Conservation (phyloP, 2,113 vertebrate species). For the Speoplatyrhinus poulsoni region DNA sequence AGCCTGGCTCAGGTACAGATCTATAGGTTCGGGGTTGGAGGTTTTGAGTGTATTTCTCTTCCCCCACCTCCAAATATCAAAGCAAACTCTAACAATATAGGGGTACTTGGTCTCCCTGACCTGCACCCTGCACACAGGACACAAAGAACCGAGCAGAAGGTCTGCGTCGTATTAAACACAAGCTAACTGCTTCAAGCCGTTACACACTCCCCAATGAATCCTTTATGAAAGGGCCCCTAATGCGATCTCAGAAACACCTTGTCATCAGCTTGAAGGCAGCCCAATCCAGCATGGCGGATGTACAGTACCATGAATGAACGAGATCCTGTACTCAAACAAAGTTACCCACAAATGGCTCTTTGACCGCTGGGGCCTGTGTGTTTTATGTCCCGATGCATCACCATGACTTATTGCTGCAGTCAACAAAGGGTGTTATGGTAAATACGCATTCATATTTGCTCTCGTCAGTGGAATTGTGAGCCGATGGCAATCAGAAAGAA, state of each 20-base stretch:
- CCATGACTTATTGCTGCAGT: slow-evolving; percentile 44
- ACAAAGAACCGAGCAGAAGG: slow-evolving; percentile 56
- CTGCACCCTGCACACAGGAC: slow-evolving; percentile 57
- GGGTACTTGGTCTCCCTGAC: slow-evolving; percentile 66
- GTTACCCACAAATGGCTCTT: slow-evolving; percentile 15
- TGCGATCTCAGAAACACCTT: slow-evolving; percentile 80
- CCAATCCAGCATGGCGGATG: slow-evolving; percentile 45
- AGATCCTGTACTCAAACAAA: slow-evolving; percentile 14
- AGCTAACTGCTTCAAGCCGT: slow-evolving; percentile 81
- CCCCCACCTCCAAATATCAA: slow-evolving; percentile 70
- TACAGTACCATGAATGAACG: slow-evolving; percentile 43
- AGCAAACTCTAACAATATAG: slow-evolving; percentile 59
- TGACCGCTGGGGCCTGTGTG: slow-evolving; percentile 37
- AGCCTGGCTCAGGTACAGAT: slow-evolving; percentile 11
- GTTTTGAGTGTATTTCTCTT: slow-evolving; percentile 46
- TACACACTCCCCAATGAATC: slow-evolving; percentile 78
- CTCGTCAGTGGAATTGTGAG: background rate
- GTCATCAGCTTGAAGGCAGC: slow-evolving; percentile 62
- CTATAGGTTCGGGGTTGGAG: slow-evolving; percentile 12
- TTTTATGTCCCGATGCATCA: slow-evolving; percentile 46
- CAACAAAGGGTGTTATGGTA: slow-evolving; percentile 17
- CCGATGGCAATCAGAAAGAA: background rate
- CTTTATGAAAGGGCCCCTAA: slow-evolving; percentile 80
- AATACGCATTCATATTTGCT: slow-evolving; percentile 7
- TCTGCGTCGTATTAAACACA: slow-evolving; percentile 79